phyloP scores from a whole-genome alignment of 37 sponge, comb jelly and placozoan genomes.

The Geodia barretti region DNA sequence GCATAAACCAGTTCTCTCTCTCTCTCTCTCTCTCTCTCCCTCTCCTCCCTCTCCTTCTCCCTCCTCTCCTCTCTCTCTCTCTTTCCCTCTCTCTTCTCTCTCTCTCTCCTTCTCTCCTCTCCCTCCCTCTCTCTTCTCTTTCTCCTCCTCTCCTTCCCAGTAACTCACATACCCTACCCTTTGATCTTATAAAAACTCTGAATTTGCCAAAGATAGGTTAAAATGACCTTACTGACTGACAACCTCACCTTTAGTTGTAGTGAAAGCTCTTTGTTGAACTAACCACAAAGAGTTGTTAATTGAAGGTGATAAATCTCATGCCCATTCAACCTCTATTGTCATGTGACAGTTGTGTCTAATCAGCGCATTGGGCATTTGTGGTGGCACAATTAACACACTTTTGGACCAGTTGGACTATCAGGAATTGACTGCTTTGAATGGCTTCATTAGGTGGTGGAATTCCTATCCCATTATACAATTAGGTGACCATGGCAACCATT shows the following conservation, averaged over 20 bases:
- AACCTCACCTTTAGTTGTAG: too few species aligned
- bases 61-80: neutral
- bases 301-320: too few species aligned
- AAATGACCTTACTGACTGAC: too few species aligned
- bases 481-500: neutral
- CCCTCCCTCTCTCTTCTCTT: neutral
- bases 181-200: too few species aligned
- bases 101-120: neutral
- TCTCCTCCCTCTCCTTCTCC: neutral
- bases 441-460: neutral
- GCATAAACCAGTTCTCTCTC: too few species aligned
- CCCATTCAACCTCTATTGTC: too few species aligned
- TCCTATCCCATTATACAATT: neutral
- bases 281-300: too few species aligned
- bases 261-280: too few species aligned
- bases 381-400: neutral
- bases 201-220: too few species aligned
- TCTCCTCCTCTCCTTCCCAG: neutral
- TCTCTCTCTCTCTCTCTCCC: neutral
- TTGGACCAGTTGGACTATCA: neutral
- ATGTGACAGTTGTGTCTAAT: too few species aligned
- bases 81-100: neutral
- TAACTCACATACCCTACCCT: neutral
- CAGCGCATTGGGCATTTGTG: too few species aligned
- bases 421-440: neutral